A percentile compares a stretch with the other conserved stretches of the same genome.
Conservation (phyloP, 2,113 vertebrate species). For the Pteropus alecto region DNA sequence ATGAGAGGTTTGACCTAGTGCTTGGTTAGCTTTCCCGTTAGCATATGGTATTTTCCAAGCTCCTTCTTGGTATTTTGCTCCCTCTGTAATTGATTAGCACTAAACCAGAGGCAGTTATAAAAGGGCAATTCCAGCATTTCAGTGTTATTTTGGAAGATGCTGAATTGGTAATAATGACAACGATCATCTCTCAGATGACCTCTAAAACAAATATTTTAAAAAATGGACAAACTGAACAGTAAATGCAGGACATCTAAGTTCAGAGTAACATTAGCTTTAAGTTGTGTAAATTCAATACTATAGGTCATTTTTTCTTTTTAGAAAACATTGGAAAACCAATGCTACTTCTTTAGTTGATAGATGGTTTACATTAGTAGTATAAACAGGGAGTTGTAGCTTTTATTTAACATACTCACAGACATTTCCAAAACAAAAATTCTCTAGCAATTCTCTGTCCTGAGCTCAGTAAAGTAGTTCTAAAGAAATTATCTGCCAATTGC, state of each 20-base stretch:
- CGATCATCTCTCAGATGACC: not conserved
- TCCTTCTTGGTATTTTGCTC: not conserved
- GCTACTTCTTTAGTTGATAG: not conserved
- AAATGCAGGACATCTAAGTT: not conserved
- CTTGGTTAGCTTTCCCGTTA: not conserved
- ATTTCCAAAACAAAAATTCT: not conserved
- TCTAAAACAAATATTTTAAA: not conserved
- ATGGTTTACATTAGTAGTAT: not conserved
- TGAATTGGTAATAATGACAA: not conserved
- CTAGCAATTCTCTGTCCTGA: not conserved
- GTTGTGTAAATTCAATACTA: not conserved
- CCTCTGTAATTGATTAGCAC: not conserved
- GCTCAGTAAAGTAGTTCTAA: not conserved
- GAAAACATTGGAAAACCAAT: not conserved
- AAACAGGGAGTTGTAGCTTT: not conserved
- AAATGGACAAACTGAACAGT: not conserved
- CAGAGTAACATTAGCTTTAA: not conserved
- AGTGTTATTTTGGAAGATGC: not conserved
- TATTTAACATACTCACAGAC: not conserved
- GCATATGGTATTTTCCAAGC: not conserved
- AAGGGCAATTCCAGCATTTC: not conserved
- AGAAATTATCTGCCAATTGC: not conserved
- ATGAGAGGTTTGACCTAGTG: not conserved
- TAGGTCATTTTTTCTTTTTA: not conserved
- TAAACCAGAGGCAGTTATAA: not conserved